These are phyloP conservation scores for Caenorhabditis uteleia DNA, from an alignment of 2,888 invertebrate genomes.

Conservation along the genomic window DNA sequence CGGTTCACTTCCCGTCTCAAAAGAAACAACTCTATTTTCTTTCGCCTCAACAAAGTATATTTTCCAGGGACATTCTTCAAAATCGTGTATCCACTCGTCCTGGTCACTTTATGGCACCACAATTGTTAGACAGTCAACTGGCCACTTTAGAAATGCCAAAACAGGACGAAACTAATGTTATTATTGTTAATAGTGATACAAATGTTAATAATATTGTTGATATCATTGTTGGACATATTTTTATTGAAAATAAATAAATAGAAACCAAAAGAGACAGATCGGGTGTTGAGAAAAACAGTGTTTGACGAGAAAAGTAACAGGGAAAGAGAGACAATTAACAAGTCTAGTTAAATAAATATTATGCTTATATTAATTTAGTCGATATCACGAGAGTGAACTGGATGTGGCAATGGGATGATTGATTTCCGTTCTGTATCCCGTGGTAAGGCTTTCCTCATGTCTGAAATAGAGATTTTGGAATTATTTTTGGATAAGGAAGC, in stretches of 20 bases:
- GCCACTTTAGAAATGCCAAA: constrained; percentile 24
- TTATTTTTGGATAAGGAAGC: background rate
- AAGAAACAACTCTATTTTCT: too few relatives aligned
- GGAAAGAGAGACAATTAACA: too few relatives aligned
- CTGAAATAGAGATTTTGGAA: constrained; percentile 73
- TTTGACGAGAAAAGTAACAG: too few relatives aligned
- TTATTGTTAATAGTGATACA: constrained; percentile 6
- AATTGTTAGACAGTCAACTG: constrained; percentile 23
- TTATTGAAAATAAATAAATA: background rate
- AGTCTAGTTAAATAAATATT: constrained; percentile 3
- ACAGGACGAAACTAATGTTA: constrained; percentile 11
- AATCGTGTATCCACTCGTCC: constrained; percentile 13
- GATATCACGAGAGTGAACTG: constrained; percentile 75
- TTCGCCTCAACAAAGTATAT: too few relatives aligned
- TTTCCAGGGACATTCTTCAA: constrained; percentile 30
- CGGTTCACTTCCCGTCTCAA: constrained; percentile 13
- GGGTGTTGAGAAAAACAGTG: too few relatives aligned
- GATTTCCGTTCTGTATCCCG: constrained; percentile 89
- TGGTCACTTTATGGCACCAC: constrained; percentile 29
- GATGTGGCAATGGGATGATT: constrained; percentile 88
- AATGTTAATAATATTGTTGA: constrained; percentile 2
- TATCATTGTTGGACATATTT: background rate
- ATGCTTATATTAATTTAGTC: constrained; percentile 7
- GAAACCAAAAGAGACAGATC: too few relatives aligned
- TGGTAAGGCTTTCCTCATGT: constrained; percentile 97